Evolutionary conservation across 1,140 invertebrate species (phyloP), one percentile per base, ranked within the genome.

Genomic region (Drosophila nebulosa): DNA sequence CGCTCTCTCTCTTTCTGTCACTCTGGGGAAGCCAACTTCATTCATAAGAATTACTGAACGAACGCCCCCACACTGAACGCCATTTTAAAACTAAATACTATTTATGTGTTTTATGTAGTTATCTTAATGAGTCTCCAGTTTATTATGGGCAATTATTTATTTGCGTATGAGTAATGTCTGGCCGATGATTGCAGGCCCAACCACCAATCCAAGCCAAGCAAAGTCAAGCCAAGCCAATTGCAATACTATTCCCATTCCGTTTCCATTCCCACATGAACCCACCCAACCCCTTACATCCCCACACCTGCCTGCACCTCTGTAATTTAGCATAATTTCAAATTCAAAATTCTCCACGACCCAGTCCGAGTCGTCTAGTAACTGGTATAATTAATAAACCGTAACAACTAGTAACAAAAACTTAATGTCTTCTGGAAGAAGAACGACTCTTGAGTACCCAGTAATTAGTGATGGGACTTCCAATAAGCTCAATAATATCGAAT

Each of bases 251-350:
- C 39, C 39, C 16, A 42, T 42, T 42, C 39, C 39, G 16, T 42
- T 46, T 46, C 16, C 16, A 46, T 46, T 46, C 18, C 39, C 3
- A 30, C 27, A 30, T 30, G 27, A 16, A 10, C 42, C 42, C 36
- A n/a, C 36, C 36, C 16, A 50, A 21, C 6, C 16, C 42, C 42
- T 7, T 22, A n/a, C 7, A 4, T 7, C 39, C 5, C 4, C 2
- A 16, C 36, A 7, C 3, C 39, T 4, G 10, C 18, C 18, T 21
- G 39, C 30, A 32, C 39, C 18, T 18, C 52, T 55, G 52, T 26
- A 55, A 55, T 55, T 55, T 55, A 55, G 52, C 52, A 55, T 55
- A 55, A 55, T 55, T 55, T 55, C 52, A 55, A 32, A 55, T 55
- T 14, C 52, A 32, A 55, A 55, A 55, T 55, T 55, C 52, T 30